A percentile compares a stretch with the other conserved stretches of the same genome.
phyloP scores from a whole-genome alignment of 2,888 invertebrate genomes.

The Iphiclides podalirius region DNA sequence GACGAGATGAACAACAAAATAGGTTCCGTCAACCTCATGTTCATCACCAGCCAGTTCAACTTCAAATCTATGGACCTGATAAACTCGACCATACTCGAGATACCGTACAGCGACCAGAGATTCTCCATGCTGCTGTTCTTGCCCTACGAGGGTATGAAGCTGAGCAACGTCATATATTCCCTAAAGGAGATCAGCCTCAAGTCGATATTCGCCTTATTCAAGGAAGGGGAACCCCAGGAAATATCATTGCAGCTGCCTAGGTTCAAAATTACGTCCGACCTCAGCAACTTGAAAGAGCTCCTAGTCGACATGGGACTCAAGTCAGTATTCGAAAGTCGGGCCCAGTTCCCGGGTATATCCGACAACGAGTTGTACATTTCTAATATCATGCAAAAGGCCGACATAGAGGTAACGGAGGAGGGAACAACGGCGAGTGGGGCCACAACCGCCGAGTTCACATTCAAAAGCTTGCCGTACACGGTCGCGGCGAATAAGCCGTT shows the following conservation, averaged over 20 bases:
- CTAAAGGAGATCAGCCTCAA: slow-evolving; percentile 66
- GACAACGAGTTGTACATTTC: slow-evolving; percentile 46
- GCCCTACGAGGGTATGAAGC: slow-evolving; percentile 66
- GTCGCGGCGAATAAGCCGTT: slow-evolving; percentile 57
- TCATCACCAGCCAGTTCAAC: slow-evolving; percentile 39
- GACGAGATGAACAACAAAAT: slow-evolving; percentile 42
- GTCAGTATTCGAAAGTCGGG: slow-evolving; percentile 48
- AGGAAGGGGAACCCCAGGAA: slow-evolving; percentile 48
- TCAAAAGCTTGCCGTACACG: slow-evolving; percentile 42
- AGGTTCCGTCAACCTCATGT: slow-evolving; percentile 63
- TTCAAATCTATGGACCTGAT: slow-evolving; percentile 37
- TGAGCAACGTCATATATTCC: slow-evolving; percentile 66
- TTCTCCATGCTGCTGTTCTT: slow-evolving; percentile 83
- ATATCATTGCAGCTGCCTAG: slow-evolving; percentile 80
- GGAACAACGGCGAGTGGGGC: slow-evolving; percentile 53
- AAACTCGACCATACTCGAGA: slow-evolving; percentile 50
- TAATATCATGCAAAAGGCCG: slow-evolving; percentile 62
- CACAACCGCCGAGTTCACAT: slow-evolving; percentile 38
- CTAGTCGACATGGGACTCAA: slow-evolving; percentile 61
- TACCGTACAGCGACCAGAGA: slow-evolving; percentile 59
- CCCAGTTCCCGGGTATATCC: slow-evolving; percentile 51
- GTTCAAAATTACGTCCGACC: slow-evolving; percentile 77
- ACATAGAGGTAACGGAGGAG: slow-evolving; percentile 61
- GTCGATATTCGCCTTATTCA: slow-evolving; percentile 65
- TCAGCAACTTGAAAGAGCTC: slow-evolving; percentile 65